Conservation (phyloP, 2,888 invertebrate species). For the Lypha dubia region DNA sequence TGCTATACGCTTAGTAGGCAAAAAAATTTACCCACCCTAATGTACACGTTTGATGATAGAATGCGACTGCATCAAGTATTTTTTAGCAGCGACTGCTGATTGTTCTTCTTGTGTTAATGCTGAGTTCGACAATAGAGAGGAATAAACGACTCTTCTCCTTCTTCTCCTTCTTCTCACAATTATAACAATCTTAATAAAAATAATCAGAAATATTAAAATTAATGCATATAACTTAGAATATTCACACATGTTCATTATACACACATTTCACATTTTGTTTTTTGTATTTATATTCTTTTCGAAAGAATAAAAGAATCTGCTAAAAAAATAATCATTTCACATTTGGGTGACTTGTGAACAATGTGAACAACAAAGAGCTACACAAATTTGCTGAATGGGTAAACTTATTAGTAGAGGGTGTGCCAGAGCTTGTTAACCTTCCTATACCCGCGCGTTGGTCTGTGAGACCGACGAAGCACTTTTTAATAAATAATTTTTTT, state of each 20-base stretch:
- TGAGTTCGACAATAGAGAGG: constrained; percentile 29
- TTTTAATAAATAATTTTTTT: too few relatives aligned
- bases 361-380: constrained; percentile 13
- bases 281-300: constrained; percentile 3
- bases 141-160: background rate
- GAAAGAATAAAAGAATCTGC: constrained; percentile 20
- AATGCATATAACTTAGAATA: constrained; percentile 58
- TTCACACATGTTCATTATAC: constrained; percentile 70
- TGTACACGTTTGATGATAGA: constrained; percentile 13
- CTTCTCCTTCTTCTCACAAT: constrained; percentile 2
- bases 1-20: too few relatives aligned
- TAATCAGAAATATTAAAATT: constrained; percentile 70
- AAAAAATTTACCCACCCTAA: too few relatives aligned
- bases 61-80: background rate
- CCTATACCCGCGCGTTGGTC: too few relatives aligned
- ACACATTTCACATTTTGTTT: constrained; percentile 1
- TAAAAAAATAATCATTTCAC: constrained; percentile 65
- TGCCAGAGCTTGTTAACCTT: too few relatives aligned
- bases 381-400: constrained; percentile 13
- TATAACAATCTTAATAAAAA: constrained; percentile 50
- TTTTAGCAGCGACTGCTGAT: background rate
- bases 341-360: constrained; percentile 61
- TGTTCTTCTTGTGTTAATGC: constrained; percentile 1
- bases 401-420: background rate
- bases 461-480: too few relatives aligned